Conservation (phyloP, 2,888 invertebrate genomes). For the Eulithis prunata region DNA sequence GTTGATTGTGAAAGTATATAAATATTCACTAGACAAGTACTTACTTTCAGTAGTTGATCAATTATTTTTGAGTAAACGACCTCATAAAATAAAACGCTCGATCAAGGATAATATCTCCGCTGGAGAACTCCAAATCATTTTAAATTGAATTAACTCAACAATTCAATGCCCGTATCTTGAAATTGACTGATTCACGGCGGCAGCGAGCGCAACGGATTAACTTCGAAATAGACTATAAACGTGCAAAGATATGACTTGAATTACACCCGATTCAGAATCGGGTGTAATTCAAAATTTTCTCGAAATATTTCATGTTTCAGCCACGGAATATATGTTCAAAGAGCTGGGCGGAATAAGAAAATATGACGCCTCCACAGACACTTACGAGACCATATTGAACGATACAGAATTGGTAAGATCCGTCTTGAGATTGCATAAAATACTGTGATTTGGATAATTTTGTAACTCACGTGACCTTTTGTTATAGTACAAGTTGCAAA, state of each 20-base stretch:
- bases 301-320: conserved; percentile 54
- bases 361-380: conserved; percentile 58
- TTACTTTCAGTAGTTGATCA: too few species aligned
- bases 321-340: conserved; percentile 63
- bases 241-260: conserved; percentile 18
- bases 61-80: background rate
- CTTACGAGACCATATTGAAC: conserved; percentile 53
- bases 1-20: too few species aligned
- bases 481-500: conserved; percentile 60
- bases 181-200: conserved; percentile 27
- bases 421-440: conserved; percentile 25
- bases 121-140: conserved; percentile 11
- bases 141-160: conserved; percentile 25
- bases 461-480: conserved; percentile 21
- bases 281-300: background rate
- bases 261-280: conserved; percentile 10
- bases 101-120: background rate
- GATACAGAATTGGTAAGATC: conserved; percentile 65
- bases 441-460: conserved; percentile 16
- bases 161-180: conserved; percentile 18
- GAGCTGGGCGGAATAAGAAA: conserved; percentile 65
- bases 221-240: conserved; percentile 18
- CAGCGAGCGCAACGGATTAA: conserved; percentile 12
- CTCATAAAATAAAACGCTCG: conserved; percentile 11
- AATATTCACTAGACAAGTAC: too few species aligned